Conservation (phyloP, 2,888 invertebrate species). For the Esperia sulphurella region DNA sequence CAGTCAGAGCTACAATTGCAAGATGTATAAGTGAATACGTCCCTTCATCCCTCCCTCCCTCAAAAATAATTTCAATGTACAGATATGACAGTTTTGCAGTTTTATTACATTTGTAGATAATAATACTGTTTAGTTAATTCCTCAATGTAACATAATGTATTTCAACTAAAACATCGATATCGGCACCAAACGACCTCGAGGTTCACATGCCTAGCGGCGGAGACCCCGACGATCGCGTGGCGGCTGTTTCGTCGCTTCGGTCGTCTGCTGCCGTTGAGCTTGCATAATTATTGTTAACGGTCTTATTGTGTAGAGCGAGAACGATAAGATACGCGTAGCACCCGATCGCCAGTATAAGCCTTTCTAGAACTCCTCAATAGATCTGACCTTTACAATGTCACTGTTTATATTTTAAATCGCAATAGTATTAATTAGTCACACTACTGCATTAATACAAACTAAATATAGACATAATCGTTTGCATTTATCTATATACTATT, state of each 20-base stretch:
- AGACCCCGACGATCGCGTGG: constrained; percentile 49
- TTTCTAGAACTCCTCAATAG: constrained; percentile 4
- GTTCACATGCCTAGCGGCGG: constrained; percentile 32
- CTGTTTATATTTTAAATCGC: background rate
- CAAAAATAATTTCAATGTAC: too few species aligned
- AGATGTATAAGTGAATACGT: too few species aligned
- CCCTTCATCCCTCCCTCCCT: too few species aligned
- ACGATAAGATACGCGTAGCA: background rate
- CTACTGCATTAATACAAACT: too few species aligned
- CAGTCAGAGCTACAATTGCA: too few species aligned
- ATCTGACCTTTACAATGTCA: constrained; percentile 2
- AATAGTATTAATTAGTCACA: background rate
- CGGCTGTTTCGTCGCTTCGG: constrained; percentile 29
- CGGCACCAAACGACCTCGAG: constrained; percentile 59
- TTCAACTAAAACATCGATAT: constrained; percentile 52
- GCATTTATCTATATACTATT: too few species aligned
- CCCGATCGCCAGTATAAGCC: background rate
- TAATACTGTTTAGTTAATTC: too few species aligned
- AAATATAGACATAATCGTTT: too few species aligned
- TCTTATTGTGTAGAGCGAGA: constrained; percentile 18
- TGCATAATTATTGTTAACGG: constrained; percentile 65
- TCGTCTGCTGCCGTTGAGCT: constrained; percentile 43
- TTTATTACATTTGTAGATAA: too few species aligned
- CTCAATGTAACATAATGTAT: too few species aligned
- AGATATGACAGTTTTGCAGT: too few species aligned